Base-by-base conservation (phyloP, 2,888 invertebrate species). In the Tinea trinotella region DNA sequence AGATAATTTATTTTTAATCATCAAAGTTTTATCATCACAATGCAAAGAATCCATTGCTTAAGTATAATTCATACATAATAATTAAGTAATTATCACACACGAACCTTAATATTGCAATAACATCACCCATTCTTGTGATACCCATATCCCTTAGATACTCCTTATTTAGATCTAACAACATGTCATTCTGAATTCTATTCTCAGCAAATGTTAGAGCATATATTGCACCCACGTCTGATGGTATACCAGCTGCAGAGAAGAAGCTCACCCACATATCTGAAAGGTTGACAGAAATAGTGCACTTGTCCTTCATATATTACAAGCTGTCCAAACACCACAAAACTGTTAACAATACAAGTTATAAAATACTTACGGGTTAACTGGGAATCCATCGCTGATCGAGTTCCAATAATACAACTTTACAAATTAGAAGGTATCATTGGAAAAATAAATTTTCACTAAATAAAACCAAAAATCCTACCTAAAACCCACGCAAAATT, bases 141-240 rank as follows among this genome's bases (percentile, higher is more conserved):
- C 95, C 95, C 95, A 97, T 96, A 61, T 96, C 96, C 55, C 91
- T 89, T 1, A 97, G 76, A 67, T 95, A 94, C 61, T 96, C 95
- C 64, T 95, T 95, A 61, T 92, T 95, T 10, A 97, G 81, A 62
- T 97, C 96, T 58, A 92, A 80, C 54, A 97, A 71, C 96, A 96
- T 96, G 62, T 94, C 92, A 60, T 90, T 90, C 67, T 92, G 91
- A 57, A 97, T 97, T 20, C 96, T 88, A 74, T 97, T 94, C 67
- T 95, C 94, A 0, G 92, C 90, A 70, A 97, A 97, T 5, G 92
- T 92, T 17, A 95, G 89, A 0, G 96, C 95, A 75, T 97, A 96
- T 56, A 91, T 92, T 0, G 93, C 93, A 0, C 93, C 91, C 52
- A 92, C 91, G 49, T 92, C 91, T 0, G 91, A 87, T 0, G 94